phyloP scores from a whole-genome alignment of 2,888 invertebrate genomes.

The Drosophila acutilabella region DNA sequence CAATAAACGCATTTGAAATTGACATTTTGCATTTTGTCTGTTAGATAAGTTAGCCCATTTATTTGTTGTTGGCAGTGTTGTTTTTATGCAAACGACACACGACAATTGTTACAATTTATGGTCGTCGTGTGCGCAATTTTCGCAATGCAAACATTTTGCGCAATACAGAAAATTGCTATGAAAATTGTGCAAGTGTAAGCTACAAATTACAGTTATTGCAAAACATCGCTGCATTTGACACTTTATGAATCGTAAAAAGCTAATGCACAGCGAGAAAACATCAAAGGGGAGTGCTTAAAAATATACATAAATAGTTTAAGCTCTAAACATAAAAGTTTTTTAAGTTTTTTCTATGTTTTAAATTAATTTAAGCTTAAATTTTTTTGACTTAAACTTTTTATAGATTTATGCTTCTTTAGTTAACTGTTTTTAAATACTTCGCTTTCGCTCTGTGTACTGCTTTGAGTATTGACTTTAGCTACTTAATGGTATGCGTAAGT shows the following conservation, averaged over 20 bases:
- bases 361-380: too few relatives aligned
- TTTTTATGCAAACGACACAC: constrained; percentile 71
- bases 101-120: constrained; percentile 78
- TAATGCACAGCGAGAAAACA: not conserved
- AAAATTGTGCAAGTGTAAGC: constrained; percentile 58
- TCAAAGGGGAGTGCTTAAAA: not conserved
- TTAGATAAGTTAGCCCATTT: constrained; percentile 38
- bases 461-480: not conserved
- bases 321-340: too few relatives aligned
- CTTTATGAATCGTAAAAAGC: constrained; percentile 42
- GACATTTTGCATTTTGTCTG: constrained; percentile 55
- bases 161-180: constrained; percentile 16
- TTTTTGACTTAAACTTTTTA: too few relatives aligned
- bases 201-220: constrained; percentile 68
- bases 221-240: constrained; percentile 71
- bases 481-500: not conserved
- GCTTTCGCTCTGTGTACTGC: not conserved
- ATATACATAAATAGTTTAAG: too few relatives aligned
- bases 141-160: constrained; percentile 36
- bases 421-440: not conserved
- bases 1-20: constrained; percentile 64
- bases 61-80: constrained; percentile 21
- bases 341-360: too few relatives aligned
- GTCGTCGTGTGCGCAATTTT: constrained; percentile 57
- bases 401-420: too few relatives aligned